Evolutionary conservation across 2,888 invertebrate species (phyloP).

Genomic region (Heliconius aoede): DNA sequence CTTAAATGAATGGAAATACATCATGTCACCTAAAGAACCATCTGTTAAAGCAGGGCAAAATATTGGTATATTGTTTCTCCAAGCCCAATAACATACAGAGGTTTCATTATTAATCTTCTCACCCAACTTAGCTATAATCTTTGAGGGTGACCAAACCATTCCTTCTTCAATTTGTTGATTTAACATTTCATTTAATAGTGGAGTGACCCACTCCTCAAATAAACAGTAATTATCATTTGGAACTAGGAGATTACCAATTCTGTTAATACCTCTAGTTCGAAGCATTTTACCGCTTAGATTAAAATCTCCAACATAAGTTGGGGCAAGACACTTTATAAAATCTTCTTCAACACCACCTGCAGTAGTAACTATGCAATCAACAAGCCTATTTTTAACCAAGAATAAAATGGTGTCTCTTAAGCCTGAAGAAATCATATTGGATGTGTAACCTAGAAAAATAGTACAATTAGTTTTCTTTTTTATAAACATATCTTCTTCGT

Average conservation of each 20-base stretch:
- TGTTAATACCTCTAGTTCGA: constrained; percentile 93
- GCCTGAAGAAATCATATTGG: constrained; percentile 98
- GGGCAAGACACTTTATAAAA: constrained; percentile 98
- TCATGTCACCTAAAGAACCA: constrained; percentile 99
- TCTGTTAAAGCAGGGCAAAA: constrained; percentile 99
- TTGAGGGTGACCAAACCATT: constrained; percentile 92
- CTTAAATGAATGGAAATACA: constrained; percentile 98
- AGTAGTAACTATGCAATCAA: constrained; percentile 98
- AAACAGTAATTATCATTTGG: constrained; percentile 99
- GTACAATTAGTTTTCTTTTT: constrained; percentile 92
- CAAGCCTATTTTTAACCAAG: constrained; percentile 85
- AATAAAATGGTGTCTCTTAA: constrained; percentile 95
- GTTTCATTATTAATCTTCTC: constrained; percentile 94
- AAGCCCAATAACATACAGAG: constrained; percentile 98
- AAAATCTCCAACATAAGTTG: constrained; percentile 97
- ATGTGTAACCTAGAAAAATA: constrained; percentile 98
- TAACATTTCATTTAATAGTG: constrained; percentile 95
- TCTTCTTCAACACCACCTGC: constrained; percentile 99
- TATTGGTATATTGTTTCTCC: constrained; percentile 97
- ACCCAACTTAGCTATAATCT: constrained; percentile 88
- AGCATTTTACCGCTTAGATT: constrained; percentile 90
- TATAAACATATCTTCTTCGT: constrained; percentile 92
- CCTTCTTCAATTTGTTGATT: constrained; percentile 91
- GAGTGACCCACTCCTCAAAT: constrained; percentile 99
- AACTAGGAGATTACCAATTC: constrained; percentile 94